phyloP scores from a whole-genome alignment of 1,140 invertebrate species.

The Orius laevigatus region DNA sequence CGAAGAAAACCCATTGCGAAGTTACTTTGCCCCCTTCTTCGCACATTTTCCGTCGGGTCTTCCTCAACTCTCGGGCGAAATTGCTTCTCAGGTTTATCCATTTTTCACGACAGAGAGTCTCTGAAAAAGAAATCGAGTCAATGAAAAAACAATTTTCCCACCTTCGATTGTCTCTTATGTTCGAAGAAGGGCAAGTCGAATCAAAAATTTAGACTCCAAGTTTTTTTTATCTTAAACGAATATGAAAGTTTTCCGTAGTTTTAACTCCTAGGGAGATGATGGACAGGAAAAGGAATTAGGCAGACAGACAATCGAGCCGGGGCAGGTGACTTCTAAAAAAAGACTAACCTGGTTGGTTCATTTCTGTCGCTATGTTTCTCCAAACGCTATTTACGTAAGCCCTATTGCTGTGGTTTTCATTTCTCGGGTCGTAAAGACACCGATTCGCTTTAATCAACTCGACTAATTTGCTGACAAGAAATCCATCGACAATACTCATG shows the following conservation, averaged over 20 bases:
- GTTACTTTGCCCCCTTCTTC: conserved; percentile 10
- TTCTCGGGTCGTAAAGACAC: conserved; percentile 12
- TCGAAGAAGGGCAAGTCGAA: no score
- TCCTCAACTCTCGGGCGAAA: conserved; percentile 16
- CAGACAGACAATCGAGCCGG: no score
- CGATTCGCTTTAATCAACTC: conserved; percentile 4
- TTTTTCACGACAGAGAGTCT: conserved; percentile 18
- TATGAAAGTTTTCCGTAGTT: no score
- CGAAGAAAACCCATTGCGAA: conserved; percentile 16
- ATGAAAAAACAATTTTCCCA: no score
- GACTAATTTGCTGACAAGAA: conserved; percentile 9
- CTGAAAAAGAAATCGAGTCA: conserved; percentile 11
- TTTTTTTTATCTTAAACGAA: no score
- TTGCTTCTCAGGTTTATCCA: conserved; percentile 18
- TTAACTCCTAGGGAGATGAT: no score
- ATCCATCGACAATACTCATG: conserved; percentile 10
- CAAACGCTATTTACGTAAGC: conserved; percentile 9
- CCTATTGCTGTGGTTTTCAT: conserved; percentile 10
- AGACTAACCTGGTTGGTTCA: conserved; percentile 8
- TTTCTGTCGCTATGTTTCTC: conserved; percentile 12
- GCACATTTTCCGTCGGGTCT: conserved; percentile 10
- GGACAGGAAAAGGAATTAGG: no score
- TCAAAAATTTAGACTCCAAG: no score
- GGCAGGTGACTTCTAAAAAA: background rate
- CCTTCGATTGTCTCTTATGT: no score